Base-by-base conservation (phyloP, 2,888 invertebrate genomes). In the Euplexia lucipara region DNA sequence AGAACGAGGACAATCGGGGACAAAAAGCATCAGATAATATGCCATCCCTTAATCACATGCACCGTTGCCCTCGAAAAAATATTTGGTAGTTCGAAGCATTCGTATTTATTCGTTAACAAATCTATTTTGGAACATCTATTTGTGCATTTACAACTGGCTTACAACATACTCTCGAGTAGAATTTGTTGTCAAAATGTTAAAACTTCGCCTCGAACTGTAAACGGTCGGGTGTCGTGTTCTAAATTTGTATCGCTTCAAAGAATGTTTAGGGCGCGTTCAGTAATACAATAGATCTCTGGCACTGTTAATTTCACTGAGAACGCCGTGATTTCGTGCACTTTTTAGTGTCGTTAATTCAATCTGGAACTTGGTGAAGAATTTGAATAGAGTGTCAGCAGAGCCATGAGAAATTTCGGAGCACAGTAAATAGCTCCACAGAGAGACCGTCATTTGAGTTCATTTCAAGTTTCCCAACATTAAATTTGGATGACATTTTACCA, bases 41-140 rank as follows among this genome's bases (percentile, higher is more conserved):
- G 90, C 91, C 91, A 94, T 95, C 94, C 94, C 92, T 92, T 95
- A 95, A 95, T 95, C 94, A 95, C 93, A 95, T 95, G 95, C 95
- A 91, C 92, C 90, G 93, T 83, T 95, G 94, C 91, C 86, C 90
- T 88, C 88, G 90, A 92, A 94, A 93, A 93, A 93, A 89, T 92
- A 89, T 93, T 93, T 91, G 89, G 89, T 88, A 88, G 88, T 88
- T 87, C 87, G 88, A 91, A 88, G 85, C 87, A 89, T 89, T 91
- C 83, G 85, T 86, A 86, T 90, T 88, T 88, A 87, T 90, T 90
- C 87, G 89, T 90, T 87, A 86, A 81, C 81, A 82, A 86, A 89
- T 90, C 91, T 93, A 92, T 92, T 93, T 91, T 81, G 58, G 85
- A 83, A 81, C 85, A 82, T 87, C 90, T 90, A 89, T 91, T 92